A percentile compares a stretch with the other conserved stretches of the same genome.
Conservation (phyloP, 2,797 vertebrate genomes). For the Lemur catta region DNA sequence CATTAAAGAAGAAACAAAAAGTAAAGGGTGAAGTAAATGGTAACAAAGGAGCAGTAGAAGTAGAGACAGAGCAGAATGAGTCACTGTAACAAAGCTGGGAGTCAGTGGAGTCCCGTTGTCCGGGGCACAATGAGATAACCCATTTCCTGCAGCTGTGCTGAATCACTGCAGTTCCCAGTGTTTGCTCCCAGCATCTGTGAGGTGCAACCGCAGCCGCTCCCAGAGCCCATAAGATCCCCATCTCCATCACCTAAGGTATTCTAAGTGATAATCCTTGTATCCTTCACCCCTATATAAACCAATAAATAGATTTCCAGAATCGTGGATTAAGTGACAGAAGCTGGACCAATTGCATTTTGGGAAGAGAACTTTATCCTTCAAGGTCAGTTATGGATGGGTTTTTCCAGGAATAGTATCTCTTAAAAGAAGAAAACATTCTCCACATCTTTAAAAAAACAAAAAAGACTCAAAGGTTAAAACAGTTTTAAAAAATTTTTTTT, state of each 20-base stretch:
- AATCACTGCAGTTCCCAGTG: neutral
- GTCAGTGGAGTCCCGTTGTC: neutral
- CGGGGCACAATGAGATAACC: neutral
- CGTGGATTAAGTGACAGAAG: neutral
- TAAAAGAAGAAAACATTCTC: slow-evolving; percentile 18
- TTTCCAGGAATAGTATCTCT: slow-evolving; percentile 1
- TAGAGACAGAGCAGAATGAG: neutral
- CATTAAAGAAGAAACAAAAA: neutral
- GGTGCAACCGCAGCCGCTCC: neutral
- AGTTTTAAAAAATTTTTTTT: neutral
- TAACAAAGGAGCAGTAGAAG: neutral
- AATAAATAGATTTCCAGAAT: neutral
- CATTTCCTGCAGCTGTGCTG: neutral
- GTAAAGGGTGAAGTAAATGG: neutral
- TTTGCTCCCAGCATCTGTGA: neutral
- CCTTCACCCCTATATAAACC: neutral
- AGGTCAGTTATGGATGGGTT: neutral
- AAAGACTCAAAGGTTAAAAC: neutral
- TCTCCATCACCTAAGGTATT: neutral
- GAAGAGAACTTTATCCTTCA: slow-evolving; percentile 48
- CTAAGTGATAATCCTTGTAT: neutral
- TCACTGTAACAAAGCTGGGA: neutral
- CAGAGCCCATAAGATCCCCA: neutral
- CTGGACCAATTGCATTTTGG: neutral
- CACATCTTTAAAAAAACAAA: neutral